phyloP scores from a whole-genome alignment of 2,113 vertebrate genomes.

The Erythrocercus mccallii region DNA sequence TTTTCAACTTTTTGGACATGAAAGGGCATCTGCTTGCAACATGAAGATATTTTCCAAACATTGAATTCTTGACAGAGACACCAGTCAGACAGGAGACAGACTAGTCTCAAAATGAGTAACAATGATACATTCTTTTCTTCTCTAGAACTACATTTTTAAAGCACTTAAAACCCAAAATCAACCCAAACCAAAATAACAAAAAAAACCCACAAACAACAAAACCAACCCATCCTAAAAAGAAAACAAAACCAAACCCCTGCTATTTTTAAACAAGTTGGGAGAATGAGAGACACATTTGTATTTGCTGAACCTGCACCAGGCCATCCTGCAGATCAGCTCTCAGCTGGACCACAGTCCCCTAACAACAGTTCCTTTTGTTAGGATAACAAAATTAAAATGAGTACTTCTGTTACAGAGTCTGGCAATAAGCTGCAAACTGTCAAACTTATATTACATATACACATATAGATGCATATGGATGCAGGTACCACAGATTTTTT shows the following conservation, averaged over 20 bases:
- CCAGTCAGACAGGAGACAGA: neutral
- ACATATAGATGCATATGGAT: neutral
- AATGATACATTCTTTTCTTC: neutral
- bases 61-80: neutral
- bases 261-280: neutral
- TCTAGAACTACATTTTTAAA: neutral
- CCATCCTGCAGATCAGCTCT: neutral
- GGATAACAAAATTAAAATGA: neutral
- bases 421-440: neutral
- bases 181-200: neutral
- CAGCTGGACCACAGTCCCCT: neutral
- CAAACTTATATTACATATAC: neutral
- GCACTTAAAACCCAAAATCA: neutral
- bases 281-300: accelerated
- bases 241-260: neutral
- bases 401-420: neutral
- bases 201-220: neutral
- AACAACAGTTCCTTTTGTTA: neutral
- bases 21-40: neutral
- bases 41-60: neutral
- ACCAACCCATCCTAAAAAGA: neutral
- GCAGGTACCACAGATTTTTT: neutral
- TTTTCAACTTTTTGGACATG: neutral
- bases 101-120: neutral
- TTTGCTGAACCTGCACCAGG: neutral